Percentiles rank a stretch among this genome's conserved stretches.
Evolutionary conservation across 2,888 invertebrate genomes (phyloP).

Genomic region (Galeopsomyia nigrocyanea): DNA sequence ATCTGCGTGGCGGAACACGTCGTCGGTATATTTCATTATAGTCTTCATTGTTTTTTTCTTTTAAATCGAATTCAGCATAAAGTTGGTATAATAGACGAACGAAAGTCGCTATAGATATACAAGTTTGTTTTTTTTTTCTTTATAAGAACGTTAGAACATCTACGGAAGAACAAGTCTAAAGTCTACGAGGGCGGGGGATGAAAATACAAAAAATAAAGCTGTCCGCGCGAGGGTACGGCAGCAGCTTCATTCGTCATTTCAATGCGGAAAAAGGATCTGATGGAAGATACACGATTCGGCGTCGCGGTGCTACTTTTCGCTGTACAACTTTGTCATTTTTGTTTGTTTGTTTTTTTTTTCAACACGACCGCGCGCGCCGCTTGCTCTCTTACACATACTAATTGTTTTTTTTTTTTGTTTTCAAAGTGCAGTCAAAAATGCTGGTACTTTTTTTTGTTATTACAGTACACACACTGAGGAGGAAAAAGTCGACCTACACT

Average conservation of each 20-base stretch:
- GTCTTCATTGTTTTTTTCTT: not conserved
- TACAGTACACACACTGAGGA: too few relatives aligned
- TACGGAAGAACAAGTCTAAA: slow-evolving; percentile 5
- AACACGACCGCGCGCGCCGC: slow-evolving; percentile 13
- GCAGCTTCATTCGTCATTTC: slow-evolving; percentile 35
- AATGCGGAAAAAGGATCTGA: slow-evolving; percentile 30
- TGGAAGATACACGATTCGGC: slow-evolving; percentile 43
- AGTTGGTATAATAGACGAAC: not conserved
- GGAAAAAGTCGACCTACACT: too few relatives aligned
- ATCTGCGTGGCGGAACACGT: not conserved
- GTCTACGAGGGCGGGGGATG: slow-evolving; percentile 18
- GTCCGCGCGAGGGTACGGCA: slow-evolving; percentile 22
- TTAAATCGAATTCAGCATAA: not conserved
- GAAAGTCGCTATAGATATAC: not conserved
- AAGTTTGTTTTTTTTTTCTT: not conserved
- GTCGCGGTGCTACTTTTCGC: slow-evolving; percentile 13
- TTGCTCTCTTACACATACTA: not conserved
- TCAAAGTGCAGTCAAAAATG: not conserved
- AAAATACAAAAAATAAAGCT: slow-evolving; percentile 46
- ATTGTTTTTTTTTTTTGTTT: too few relatives aligned
- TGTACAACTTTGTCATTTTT: slow-evolving; percentile 11
- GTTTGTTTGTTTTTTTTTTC: slow-evolving; percentile 16
- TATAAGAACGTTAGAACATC: not conserved
- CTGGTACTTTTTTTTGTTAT: not conserved
- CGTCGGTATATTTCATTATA: slow-evolving; percentile 8